These are phyloP conservation scores for Cladopsammia gracilis DNA, from an alignment of 64 coral and sea anemone genomes.

Conservation along the genomic window DNA sequence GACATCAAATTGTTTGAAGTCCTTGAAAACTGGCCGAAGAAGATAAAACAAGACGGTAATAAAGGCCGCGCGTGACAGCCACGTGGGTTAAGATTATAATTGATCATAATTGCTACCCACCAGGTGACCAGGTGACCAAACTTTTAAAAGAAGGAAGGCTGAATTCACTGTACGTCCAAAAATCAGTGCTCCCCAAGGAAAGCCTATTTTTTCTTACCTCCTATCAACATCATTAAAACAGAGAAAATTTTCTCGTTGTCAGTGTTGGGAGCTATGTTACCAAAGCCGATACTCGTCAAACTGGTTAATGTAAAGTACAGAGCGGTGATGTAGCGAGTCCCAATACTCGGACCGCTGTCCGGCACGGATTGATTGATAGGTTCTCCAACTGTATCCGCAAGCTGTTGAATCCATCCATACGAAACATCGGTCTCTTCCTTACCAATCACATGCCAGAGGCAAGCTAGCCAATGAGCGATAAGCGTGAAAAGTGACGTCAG, in stretches of 20 bases:
- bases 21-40: too few species aligned
- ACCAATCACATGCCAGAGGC: slow-evolving; percentile 94
- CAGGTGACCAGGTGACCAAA: too few species aligned
- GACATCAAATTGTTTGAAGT: too few species aligned
- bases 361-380: slow-evolving; percentile 3
- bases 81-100: too few species aligned
- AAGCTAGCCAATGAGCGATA: slow-evolving; percentile 97
- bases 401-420: slow-evolving; percentile 81
- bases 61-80: too few species aligned
- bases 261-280: slow-evolving; percentile 94
- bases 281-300: slow-evolving; percentile 96
- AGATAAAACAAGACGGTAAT: too few species aligned
- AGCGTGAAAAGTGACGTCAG: slow-evolving; percentile 90
- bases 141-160: too few species aligned
- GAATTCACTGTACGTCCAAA: too few species aligned
- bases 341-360: slow-evolving; percentile 34
- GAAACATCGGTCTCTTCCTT: slow-evolving; percentile 24
- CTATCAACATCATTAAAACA: slow-evolving; percentile 86
- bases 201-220: slow-evolving; percentile 69
- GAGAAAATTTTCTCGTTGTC: slow-evolving; percentile 91
- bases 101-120: too few species aligned
- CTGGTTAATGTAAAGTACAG: slow-evolving; percentile 94
- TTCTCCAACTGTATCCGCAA: slow-evolving; percentile 28
- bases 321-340: slow-evolving; percentile 81
- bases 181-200: too few species aligned